phyloP scores from a whole-genome alignment of 2,888 invertebrate genomes.

The Pandemis corylana region DNA sequence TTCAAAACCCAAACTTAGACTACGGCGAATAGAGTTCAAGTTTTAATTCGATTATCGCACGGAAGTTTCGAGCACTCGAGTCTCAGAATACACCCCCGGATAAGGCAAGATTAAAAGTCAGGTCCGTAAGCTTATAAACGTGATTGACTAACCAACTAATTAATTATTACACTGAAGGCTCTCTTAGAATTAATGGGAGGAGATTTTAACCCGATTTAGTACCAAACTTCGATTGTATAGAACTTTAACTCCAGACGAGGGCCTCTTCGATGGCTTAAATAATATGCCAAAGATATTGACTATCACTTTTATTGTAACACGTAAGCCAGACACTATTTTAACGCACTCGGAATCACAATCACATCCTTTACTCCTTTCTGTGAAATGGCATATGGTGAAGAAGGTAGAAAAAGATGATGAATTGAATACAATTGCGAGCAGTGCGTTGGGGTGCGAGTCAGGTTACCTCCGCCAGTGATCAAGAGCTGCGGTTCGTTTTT shows the following conservation, averaged over 20 bases:
- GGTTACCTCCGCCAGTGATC: no score
- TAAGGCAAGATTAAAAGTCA: constrained; percentile 9
- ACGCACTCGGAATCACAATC: no score
- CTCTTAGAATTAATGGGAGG: background rate
- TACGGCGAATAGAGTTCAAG: background rate
- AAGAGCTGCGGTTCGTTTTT: no score
- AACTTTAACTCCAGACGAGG: background rate
- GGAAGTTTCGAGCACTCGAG: background rate
- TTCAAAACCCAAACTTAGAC: background rate
- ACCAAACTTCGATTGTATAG: background rate
- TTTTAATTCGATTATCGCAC: constrained; percentile 5
- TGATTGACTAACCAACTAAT: constrained; percentile 17
- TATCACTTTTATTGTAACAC: background rate
- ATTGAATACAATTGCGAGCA: no score
- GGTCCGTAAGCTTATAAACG: constrained; percentile 6
- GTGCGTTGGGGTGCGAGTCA: no score
- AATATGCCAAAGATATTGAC: background rate
- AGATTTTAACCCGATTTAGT: background rate
- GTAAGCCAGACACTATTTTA: no score
- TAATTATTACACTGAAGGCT: constrained; percentile 5
- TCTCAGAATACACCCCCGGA: background rate
- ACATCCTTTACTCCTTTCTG: no score
- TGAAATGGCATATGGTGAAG: no score
- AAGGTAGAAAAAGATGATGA: no score
- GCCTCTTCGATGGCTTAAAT: background rate